Evolutionary conservation across 2,888 invertebrate genomes (phyloP), one percentile per base, ranked within the genome.

Genomic region (Yponomeuta evonymella): DNA sequence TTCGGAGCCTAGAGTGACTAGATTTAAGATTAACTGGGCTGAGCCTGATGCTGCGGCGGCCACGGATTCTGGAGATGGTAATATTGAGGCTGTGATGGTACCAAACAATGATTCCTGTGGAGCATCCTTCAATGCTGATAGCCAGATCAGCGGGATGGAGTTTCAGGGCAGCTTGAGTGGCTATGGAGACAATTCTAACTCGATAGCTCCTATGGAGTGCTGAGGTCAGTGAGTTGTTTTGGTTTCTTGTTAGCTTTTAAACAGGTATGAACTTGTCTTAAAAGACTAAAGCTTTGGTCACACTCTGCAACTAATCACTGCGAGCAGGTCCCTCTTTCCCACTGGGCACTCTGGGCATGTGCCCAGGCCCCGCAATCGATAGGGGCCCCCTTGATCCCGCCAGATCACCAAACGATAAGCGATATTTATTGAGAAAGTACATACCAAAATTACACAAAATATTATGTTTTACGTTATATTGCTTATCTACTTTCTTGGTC

Each of bases 1-100:
- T 0, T 96, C 97, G 2, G 96, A 98, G 87, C 99, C 99, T 0
- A 93, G 99, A 80, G 99, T 99, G 3, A 99, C 99, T 3, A 94
- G 92, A 70, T 99, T 99, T 86, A 98, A 98, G 91, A 99, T 99
- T 70, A 98, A 99, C 82, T 99, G 99, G 99, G 98, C 97, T 73
- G 97, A 97, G 74, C 90, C 94, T 0, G 93, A 94, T 68, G 93
- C 89, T 0, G 85, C 83, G 29, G 83, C 79, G 0, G 81, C 84
- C 0, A 75, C 83, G 0, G 87, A 90, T 70, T 83, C 88, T 0
- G 88, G 84, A 0, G 91, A 89, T 70, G 86, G 85, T 0, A 90
- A 89, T 71, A 70, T 91, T 29, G 89, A 88, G 72, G 78, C 80
- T 0, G 76, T 85, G 0, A 88, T 87, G 73, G 89, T 87, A 0